Base-by-base conservation (phyloP, 2,113 vertebrate genomes). In the Epinephelus fuscoguttatus region DNA sequence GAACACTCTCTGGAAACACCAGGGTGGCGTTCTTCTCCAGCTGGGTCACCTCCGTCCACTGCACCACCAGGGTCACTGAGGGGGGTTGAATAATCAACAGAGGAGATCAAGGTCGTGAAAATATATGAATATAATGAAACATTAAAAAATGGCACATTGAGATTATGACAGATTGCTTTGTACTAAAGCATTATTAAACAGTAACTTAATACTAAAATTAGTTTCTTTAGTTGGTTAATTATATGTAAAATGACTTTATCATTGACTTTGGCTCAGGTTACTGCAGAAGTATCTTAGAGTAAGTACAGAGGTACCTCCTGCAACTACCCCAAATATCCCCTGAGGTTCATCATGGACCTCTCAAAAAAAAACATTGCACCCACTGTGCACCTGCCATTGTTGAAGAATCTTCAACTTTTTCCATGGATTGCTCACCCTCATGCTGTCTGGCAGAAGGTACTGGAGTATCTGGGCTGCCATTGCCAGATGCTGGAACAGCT, bases 11-110 rank as follows among this genome's bases (percentile, higher is more conserved):
- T 0, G 98, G 98, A 74, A 99, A 99, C 33, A 99, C 92, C 84
- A 99, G 91, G 0, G 98, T 98, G 83, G 97, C 97, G 1, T 98
- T 98, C 94, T 99, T 99, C 93, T 99, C 98, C 64, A 99, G 94
- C 87, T 97, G 97, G 0, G 96, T 99, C 85, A 99, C 96, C 27
- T 99, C 98, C 0, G 97, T 97, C 98, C 98, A 99, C 79, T 96
- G 98, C 37, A 99, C 95, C 88, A 99, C 96, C 85, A 99, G 91
- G 2, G 96, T 98, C 86, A 99, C 98, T 99, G 91, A 30, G 45
- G 13, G 52, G 6, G 21, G 52, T 6, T n/a, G 12, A 17, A 47
- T 1, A 25, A 0, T 13, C 4, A 30, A 23, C 33, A n/a, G 10
- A 11, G 33, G 6, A 6, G 33, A 37, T 37, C 33, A 6, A 6